Evolutionary conservation across 2,113 vertebrate species (phyloP), one percentile per base, ranked within the genome.

Genomic region (Gymnocephalus cernua): DNA sequence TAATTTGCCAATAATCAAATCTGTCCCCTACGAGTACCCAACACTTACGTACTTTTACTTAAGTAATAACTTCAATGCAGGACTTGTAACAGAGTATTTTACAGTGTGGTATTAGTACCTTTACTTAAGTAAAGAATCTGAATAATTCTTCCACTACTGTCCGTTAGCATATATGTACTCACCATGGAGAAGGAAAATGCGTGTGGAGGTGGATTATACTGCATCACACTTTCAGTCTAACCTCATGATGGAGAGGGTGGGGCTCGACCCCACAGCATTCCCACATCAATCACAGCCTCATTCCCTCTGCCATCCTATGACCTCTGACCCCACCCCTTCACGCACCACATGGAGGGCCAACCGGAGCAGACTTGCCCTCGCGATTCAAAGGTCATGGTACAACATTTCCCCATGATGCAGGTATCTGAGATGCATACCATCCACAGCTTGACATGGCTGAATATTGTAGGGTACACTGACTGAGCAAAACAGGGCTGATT

Each of bases 231-330:
- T 79, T 81, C 27, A 72, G 71, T 50, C 64, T 50, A 41, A 80
- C 68, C 82, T 81, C 70, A 62, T 91, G 86, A 92, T 90, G 13
- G 88, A 87, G 68, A 62, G 61, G 29, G 67, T 7, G 78, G 72
- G 77, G 78, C 76, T 59, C 48, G 79, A 89, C 91, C 76, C 65
- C 59, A 63, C 54, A 68, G 68, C 71, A 50, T 84, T 76, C 73
- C 79, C 76, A 83, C 86, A 91, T 93, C 89, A 85, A 89, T 91
- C 92, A 91, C 86, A 69, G 63, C 59, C 84, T 89, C 67, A 23
- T 92, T 90, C 71, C 65, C 25, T 64, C 53, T 47, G 80, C 64
- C 70, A 56, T 48, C 68, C 64, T 5, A 44, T 27, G 54, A 92
- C 93, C 88, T 86, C 56, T 81, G 87, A 87, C 87, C 89, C 47